Evolutionary conservation across 2,797 vertebrate genomes (phyloP).

Genomic region (Aulostomus chinensis): DNA sequence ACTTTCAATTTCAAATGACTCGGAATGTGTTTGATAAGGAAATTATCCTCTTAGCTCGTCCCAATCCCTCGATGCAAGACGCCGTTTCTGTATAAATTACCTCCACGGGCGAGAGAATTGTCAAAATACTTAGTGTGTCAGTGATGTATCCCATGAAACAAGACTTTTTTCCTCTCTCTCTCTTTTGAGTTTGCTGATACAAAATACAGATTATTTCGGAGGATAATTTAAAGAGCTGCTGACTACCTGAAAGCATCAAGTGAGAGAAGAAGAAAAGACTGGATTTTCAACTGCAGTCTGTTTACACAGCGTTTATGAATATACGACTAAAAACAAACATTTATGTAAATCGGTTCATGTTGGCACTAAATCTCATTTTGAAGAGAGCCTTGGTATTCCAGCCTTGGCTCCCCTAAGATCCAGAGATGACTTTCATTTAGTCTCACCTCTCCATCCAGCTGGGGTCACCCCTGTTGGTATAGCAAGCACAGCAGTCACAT

Average conservation of each 20-base stretch:
- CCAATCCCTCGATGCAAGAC: conserved; percentile 74
- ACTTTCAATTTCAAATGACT: conserved; percentile 88
- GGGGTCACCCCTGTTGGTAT: conserved; percentile 82
- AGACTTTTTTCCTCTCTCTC: conserved; percentile 3
- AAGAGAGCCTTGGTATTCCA: conserved; percentile 49
- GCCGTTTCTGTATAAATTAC: conserved; percentile 64
- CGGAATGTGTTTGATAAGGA: conserved; percentile 88
- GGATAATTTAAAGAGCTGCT: not conserved
- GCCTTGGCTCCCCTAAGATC: conserved; percentile 67
- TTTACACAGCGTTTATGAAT: conserved; percentile 46
- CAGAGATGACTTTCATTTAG: conserved; percentile 77
- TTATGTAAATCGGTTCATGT: conserved; percentile 45
- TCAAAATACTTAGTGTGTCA: conserved; percentile 23
- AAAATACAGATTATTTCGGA: conserved; percentile 2
- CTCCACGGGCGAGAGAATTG: conserved; percentile 76
- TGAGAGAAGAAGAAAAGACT: not conserved
- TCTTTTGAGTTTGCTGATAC: not conserved
- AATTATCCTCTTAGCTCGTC: conserved; percentile 87
- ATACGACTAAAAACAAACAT: conserved; percentile 45
- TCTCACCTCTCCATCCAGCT: conserved; percentile 74
- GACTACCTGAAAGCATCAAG: not conserved
- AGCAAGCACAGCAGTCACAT: conserved; percentile 81
- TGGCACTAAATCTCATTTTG: conserved; percentile 52
- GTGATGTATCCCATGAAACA: conserved; percentile 26
- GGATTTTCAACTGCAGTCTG: conserved; percentile 22